Base-by-base conservation (phyloP, 1,140 invertebrate species). In the Cydia fagiglandana region DNA sequence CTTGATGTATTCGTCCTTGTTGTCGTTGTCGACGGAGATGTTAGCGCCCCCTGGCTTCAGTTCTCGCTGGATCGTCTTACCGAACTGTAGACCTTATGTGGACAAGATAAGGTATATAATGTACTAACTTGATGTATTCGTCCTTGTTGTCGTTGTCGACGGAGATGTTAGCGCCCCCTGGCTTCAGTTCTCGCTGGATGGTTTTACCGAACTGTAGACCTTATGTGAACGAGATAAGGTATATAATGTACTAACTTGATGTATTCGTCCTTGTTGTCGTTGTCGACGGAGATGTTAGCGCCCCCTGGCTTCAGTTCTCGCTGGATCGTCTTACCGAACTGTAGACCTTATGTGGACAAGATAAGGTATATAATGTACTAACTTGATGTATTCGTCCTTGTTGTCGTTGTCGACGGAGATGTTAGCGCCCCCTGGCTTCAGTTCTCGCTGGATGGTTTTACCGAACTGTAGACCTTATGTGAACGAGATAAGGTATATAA, bases 1-100 rank as follows among this genome's bases (percentile, higher is more conserved):
- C 96, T 97, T 97, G 83, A 99, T 99, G 90, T 99, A 99, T 93
- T 99, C 98, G 84, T 98, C 96, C 93, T 99, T 99, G 90, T 99
- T 99, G 30, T 97, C 96, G 85, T 99, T 96, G 30, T 97, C 99
- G 15, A 99, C 95, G 53, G 96, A 94, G 80, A 99, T 96, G 84
- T 99, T 97, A 79, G 96, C 96, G 73, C 99, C 99, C 85, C 96
- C 96, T 2, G 97, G 95, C 91, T 99, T 99, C 15, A 99, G 93
- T 85, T 99, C 98, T 75, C 97, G 94, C 84, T 98, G 97, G 56
- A 97, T 97, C 30, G 97, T 99, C 3, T 28, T 1, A 1, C 3
- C 28, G 28, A 2, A 3, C 3, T 28, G 3, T 3, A 28, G 28
- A 28, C 28, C 28, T 28, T 28, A 28, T 28, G 28, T 3, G 1